Percentiles rank a stretch among this genome's conserved stretches.
Conservation (phyloP, 2,888 invertebrate genomes). For the Nesidiocoris tenuis region DNA sequence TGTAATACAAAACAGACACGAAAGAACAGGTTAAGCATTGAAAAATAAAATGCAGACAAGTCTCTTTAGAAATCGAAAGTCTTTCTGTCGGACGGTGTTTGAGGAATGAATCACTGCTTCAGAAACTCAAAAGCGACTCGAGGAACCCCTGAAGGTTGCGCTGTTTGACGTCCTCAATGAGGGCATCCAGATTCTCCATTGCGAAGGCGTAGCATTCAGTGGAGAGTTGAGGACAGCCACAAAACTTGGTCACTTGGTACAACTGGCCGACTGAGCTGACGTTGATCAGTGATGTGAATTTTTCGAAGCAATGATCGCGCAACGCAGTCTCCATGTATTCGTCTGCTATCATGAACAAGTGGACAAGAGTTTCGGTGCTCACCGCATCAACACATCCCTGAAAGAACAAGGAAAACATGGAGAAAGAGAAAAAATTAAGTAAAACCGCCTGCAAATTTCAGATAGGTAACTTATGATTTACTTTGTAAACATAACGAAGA, state of each 20-base stretch:
- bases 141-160: conserved; percentile 2
- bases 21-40: too few species aligned
- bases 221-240: background rate
- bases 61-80: too few species aligned
- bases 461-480: background rate
- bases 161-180: background rate
- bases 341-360: conserved; percentile 21
- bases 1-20: too few species aligned
- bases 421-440: too few species aligned
- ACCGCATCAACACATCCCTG: background rate
- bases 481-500: conserved; percentile 37
- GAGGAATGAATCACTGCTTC: too few species aligned
- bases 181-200: background rate
- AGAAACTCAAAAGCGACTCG: conserved; percentile 3
- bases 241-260: background rate
- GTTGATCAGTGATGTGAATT: conserved; percentile 11
- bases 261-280: conserved; percentile 7
- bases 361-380: background rate
- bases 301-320: conserved; percentile 3
- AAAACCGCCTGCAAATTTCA: background rate
- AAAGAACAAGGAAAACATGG: background rate
- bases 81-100: too few species aligned
- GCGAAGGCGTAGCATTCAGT: conserved; percentile 4
- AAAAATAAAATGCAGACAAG: too few species aligned
- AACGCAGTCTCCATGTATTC: conserved; percentile 10